These are phyloP conservation scores for Tetranychus cinnabarinus DNA, from an alignment of 1,140 invertebrate genomes.

Conservation along the genomic window DNA sequence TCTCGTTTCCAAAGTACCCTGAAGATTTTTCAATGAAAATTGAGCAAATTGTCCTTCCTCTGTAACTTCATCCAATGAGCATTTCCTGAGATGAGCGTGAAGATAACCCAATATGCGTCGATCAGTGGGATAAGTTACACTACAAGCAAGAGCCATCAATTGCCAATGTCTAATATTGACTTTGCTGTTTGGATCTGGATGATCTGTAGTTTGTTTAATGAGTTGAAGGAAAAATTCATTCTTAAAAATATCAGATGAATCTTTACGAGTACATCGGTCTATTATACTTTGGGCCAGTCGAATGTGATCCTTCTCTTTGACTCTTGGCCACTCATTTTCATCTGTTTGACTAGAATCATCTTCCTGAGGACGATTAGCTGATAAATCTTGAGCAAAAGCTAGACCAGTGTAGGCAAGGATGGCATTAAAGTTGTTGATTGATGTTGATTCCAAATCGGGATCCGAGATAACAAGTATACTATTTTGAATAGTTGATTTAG, in stretches of 20 bases:
- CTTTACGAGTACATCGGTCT: conserved; percentile 67
- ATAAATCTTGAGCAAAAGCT: neutral
- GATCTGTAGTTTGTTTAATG: conserved; percentile 77
- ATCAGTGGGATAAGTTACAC: conserved; percentile 58
- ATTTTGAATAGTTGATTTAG: conserved; percentile 46
- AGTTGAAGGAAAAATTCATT: conserved; percentile 79
- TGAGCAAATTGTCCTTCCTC: conserved; percentile 84
- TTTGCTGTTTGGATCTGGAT: conserved; percentile 55
- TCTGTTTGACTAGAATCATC: neutral
- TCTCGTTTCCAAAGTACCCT: conserved; percentile 51
- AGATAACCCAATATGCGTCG: conserved; percentile 61
- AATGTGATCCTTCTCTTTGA: conserved; percentile 54
- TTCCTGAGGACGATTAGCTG: neutral
- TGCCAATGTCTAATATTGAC: conserved; percentile 79
- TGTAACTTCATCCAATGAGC: conserved; percentile 60
- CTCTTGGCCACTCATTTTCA: neutral
- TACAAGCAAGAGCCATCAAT: conserved; percentile 59
- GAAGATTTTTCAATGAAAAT: conserved; percentile 56
- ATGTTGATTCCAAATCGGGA: conserved; percentile 49
- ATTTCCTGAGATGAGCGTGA: conserved; percentile 66
- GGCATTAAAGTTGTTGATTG: conserved; percentile 36
- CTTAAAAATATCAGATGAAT: conserved; percentile 36
- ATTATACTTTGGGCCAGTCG: conserved; percentile 63
- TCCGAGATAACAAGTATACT: conserved; percentile 60
- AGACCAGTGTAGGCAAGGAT: conserved; percentile 48